Conservation (phyloP, 2,888 invertebrate species). For the Eilema caniola region DNA sequence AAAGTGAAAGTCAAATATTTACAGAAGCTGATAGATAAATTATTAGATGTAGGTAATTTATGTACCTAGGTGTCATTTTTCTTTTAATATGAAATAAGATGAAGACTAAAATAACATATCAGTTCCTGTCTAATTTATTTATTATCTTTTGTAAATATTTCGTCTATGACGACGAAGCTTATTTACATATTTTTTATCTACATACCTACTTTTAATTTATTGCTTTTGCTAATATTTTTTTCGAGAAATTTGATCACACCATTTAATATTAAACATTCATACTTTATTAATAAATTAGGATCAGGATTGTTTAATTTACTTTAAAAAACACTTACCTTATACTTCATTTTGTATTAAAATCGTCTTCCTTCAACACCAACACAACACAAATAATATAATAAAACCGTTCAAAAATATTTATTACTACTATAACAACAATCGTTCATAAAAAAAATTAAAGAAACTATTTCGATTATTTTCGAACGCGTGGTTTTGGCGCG, state of each 20-base stretch:
- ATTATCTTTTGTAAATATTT: not conserved
- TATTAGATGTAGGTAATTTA: too few species aligned
- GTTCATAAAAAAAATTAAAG: constrained; percentile 48
- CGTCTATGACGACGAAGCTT: not conserved
- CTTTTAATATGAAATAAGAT: too few species aligned
- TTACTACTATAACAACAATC: constrained; percentile 22
- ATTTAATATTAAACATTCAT: not conserved
- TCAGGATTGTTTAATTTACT: not conserved
- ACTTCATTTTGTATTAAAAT: constrained; percentile 68
- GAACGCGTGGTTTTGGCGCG: constrained; percentile 61
- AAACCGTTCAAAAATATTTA: constrained; percentile 19
- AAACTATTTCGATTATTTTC: constrained; percentile 26
- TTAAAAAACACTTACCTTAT: constrained; percentile 69
- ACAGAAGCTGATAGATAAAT: too few species aligned
- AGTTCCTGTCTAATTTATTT: not conserved
- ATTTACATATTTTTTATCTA: not conserved
- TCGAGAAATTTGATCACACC: not conserved
- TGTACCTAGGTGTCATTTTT: too few species aligned
- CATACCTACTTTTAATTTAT: not conserved
- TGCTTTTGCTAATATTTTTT: not conserved
- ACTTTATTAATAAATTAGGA: too few species aligned
- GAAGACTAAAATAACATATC: too few species aligned
- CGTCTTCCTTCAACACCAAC: constrained; percentile 42
- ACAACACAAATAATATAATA: constrained; percentile 49
- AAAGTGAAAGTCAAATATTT: too few species aligned